A percentile compares a stretch with the other conserved stretches of the same genome.
These are phyloP conservation scores for Triops cancriformis DNA, from an alignment of 1,140 invertebrate species.

Conservation along the genomic window DNA sequence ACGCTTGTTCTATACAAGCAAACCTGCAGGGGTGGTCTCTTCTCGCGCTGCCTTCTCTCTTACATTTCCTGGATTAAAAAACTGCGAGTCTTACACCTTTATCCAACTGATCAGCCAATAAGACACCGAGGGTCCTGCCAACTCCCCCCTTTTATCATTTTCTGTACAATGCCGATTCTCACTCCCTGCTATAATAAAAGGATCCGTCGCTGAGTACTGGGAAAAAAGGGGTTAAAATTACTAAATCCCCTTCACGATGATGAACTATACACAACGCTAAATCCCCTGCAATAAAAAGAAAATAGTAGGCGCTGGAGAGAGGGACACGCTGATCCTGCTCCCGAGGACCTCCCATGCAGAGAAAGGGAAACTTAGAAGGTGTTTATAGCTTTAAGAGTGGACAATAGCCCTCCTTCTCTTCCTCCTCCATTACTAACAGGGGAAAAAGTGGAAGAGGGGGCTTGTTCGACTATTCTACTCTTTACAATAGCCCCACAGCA, in stretches of 20 bases:
- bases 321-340: neutral
- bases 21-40: neutral
- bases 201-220: too few species aligned
- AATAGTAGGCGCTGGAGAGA: neutral
- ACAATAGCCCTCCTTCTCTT: neutral
- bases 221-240: too few species aligned
- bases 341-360: neutral
- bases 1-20: neutral
- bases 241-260: too few species aligned
- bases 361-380: neutral
- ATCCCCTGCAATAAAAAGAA: neutral
- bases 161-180: too few species aligned
- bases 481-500: neutral
- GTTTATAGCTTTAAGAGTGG: constrained; percentile 7
- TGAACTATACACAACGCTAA: neutral
- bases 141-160: too few species aligned
- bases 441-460: neutral
- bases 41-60: too few species aligned
- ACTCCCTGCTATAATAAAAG: too few species aligned
- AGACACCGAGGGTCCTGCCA: neutral
- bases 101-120: too few species aligned
- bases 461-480: neutral
- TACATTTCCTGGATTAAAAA: too few species aligned
- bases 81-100: too few species aligned
- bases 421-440: neutral